Percentiles rank a stretch among this genome's conserved stretches.
Evolutionary conservation across 2,888 invertebrate genomes (phyloP).

Genomic region (Cheilosia urbana): DNA sequence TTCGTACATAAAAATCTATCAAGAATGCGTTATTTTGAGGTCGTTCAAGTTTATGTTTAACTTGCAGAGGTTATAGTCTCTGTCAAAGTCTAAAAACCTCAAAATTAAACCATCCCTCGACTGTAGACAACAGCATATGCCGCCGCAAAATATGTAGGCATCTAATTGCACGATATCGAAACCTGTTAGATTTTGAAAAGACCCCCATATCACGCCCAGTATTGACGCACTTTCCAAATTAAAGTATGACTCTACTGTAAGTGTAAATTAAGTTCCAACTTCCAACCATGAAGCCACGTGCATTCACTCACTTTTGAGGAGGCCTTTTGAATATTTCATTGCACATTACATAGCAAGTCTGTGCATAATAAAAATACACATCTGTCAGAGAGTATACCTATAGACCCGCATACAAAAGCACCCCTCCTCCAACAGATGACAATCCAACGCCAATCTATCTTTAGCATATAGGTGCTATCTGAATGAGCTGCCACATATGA

Average conservation of each 20-base stretch:
- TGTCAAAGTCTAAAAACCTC: no score
- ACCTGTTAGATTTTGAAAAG: no score
- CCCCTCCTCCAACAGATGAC: constrained; percentile 22
- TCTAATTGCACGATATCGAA: no score
- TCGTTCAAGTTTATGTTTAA: no score
- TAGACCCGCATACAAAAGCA: constrained; percentile 24
- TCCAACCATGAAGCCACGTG: neutral
- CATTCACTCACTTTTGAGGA: constrained; percentile 2
- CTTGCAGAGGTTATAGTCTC: no score
- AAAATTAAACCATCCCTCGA: no score
- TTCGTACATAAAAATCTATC: no score
- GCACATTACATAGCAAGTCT: constrained; percentile 50
- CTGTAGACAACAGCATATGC: no score
- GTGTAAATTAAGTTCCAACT: constrained; percentile 37
- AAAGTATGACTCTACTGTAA: neutral
- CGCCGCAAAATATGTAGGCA: no score
- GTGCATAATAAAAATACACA: constrained; percentile 61
- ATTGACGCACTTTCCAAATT: neutral
- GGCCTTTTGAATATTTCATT: constrained; percentile 59
- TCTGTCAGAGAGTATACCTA: constrained; percentile 24
- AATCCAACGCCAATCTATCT: constrained; percentile 50
- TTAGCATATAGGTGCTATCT: constrained; percentile 7
- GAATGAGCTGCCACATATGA: constrained; percentile 9
- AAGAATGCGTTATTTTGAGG: no score
- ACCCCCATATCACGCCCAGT: no score